These are phyloP conservation scores for Deilephila elpenor DNA, from an alignment of 2,888 invertebrate species.

Conservation along the genomic window DNA sequence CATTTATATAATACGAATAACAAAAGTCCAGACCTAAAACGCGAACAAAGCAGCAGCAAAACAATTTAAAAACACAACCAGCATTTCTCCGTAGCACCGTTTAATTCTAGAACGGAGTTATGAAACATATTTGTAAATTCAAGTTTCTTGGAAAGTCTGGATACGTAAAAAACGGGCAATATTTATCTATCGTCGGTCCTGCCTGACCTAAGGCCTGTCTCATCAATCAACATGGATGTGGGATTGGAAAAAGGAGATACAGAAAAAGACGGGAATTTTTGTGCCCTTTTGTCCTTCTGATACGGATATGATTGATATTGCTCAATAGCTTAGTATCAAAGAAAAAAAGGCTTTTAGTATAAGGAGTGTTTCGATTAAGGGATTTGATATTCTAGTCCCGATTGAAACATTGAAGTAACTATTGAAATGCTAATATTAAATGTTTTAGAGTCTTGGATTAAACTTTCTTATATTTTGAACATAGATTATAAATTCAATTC, in stretches of 20 bases:
- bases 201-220: neutral
- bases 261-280: constrained; percentile 12
- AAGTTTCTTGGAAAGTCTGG: constrained; percentile 7
- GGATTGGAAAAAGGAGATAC: constrained; percentile 20
- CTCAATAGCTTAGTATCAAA: neutral
- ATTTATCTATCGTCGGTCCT: constrained; percentile 9
- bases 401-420: too few relatives aligned
- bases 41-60: neutral
- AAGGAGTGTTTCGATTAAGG: neutral
- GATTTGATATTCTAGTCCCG: neutral
- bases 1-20: neutral
- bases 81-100: neutral
- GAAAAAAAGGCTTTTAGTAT: neutral
- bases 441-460: neutral
- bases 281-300: constrained; percentile 19
- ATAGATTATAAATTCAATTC: neutral
- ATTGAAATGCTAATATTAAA: too few relatives aligned
- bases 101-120: neutral
- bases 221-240: constrained; percentile 14
- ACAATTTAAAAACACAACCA: neutral
- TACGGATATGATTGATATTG: constrained; percentile 19
- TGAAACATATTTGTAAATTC: constrained; percentile 9
- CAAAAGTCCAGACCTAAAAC: neutral
- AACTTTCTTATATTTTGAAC: neutral
- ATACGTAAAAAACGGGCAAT: constrained; percentile 7